Conservation (phyloP, 2,113 vertebrate species). For the Chelonoidis abingdonii region DNA sequence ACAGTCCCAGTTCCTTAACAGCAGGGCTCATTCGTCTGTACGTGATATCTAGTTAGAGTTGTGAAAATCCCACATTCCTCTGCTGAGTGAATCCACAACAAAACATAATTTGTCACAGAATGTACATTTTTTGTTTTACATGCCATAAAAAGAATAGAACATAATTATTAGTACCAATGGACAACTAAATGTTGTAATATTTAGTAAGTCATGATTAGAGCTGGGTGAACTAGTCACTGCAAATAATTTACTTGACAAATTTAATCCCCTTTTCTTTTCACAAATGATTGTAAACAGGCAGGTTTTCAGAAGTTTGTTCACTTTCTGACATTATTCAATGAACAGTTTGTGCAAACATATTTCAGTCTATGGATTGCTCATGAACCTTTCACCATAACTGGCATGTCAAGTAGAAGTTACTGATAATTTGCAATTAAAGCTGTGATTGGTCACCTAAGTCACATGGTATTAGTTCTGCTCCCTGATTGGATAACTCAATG, state of each 20-base stretch:
- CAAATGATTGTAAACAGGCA: neutral
- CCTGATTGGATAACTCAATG: neutral
- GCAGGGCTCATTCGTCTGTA: neutral
- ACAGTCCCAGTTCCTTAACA: neutral
- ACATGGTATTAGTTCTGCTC: neutral
- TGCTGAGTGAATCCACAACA: neutral
- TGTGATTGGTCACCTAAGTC: neutral
- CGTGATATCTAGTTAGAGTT: neutral
- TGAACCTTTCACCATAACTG: neutral
- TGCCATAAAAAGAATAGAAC: neutral
- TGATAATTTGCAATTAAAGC: neutral
- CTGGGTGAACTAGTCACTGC: rapidly evolving
- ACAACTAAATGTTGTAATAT: constrained; percentile 16
- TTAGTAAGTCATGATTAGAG: neutral
- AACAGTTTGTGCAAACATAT: neutral
- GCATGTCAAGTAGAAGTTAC: neutral
- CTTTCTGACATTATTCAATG: neutral
- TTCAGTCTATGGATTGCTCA: neutral
- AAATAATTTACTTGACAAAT: neutral
- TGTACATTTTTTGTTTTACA: constrained; percentile 20
- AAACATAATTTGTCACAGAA: constrained; percentile 8
- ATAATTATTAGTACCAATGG: constrained; percentile 40
- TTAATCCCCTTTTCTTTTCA: neutral
- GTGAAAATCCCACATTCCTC: neutral
- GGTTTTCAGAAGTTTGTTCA: neutral